These are phyloP conservation scores for Phalera bucephala DNA, from an alignment of 2,888 invertebrate species.

Conservation along the genomic window DNA sequence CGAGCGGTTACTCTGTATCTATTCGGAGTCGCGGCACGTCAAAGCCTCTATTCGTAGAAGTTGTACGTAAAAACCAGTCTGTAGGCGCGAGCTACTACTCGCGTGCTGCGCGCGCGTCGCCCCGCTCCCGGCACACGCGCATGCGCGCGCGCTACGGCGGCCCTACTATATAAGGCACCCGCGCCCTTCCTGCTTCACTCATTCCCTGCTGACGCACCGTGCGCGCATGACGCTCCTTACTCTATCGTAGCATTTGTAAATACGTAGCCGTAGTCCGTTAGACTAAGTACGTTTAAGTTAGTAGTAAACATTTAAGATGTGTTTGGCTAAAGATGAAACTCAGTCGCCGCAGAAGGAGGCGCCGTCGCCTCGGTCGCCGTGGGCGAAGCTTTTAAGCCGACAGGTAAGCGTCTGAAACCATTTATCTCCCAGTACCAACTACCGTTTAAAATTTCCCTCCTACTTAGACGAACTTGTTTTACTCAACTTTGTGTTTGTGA, in stretches of 20 bases:
- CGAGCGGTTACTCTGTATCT: slow-evolving; percentile 30
- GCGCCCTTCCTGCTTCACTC: slow-evolving; percentile 75
- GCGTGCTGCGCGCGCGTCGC: slow-evolving; percentile 68
- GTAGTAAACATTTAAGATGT: slow-evolving; percentile 66
- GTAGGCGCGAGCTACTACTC: slow-evolving; percentile 72
- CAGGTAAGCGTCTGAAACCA: slow-evolving; percentile 68
- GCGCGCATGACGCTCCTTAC: slow-evolving; percentile 60
- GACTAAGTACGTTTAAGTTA: slow-evolving; percentile 56
- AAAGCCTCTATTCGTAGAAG: slow-evolving; percentile 77
- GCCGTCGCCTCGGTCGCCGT: slow-evolving; percentile 78
- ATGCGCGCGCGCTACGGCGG: slow-evolving; percentile 36
- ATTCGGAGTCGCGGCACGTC: slow-evolving; percentile 67
- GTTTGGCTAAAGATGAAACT: slow-evolving; percentile 77
- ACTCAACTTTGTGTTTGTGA: slow-evolving; percentile 7
- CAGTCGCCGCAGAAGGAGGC: slow-evolving; percentile 71
- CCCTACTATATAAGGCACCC: slow-evolving; percentile 62
- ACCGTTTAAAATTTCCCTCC: too few species aligned
- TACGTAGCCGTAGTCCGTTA: slow-evolving; percentile 70
- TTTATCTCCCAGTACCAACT: not conserved
- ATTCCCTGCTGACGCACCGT: slow-evolving; percentile 71
- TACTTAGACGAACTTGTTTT: not conserved
- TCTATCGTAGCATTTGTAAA: slow-evolving; percentile 59
- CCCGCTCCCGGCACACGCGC: slow-evolving; percentile 54
- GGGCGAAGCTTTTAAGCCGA: slow-evolving; percentile 80
- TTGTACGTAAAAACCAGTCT: slow-evolving; percentile 69